Base-by-base conservation (phyloP, 1,140 invertebrate genomes). In the Tribolium castaneum region DNA sequence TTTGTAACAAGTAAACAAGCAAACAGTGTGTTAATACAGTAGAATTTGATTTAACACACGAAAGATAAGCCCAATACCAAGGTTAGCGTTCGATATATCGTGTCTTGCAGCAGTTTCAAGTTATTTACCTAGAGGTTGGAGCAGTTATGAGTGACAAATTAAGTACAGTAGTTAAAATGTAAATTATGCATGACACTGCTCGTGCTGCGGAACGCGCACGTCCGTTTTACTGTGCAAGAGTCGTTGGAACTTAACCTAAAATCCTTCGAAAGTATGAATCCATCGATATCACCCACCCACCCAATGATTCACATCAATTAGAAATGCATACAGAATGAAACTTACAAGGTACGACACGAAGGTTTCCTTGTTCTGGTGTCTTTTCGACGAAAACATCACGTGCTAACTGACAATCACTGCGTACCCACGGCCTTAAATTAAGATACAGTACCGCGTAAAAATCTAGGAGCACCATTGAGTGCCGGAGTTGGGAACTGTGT, bases 351-450 rank as follows among this genome's bases (percentile, higher is more conserved):
- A 73, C 7, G 71, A 73, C 10, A 73, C 52, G 19, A 73, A 73
- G 13, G 71, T 54, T 52, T 73, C 71, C 49, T 73, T 73, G 19
- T 73, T 73, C 71, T 54, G 71, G 50, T 73, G 30, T 52, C 71
- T 73, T 54, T 73, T 73, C 19, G 71, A 52, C 7, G 71, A 35
- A 30, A 52, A 54, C 71, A 73, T 73, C 71, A 73, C 71, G 71
- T 73, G 49, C 3, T 51, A 54, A 72, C 70, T 66, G 59, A 30
- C 19, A 66, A 14, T 66, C 59, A 66, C 59, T 66, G 30, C 59
- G 59, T 30, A 35, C 25, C 9, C 59, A 66, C 59, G 59, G 25
- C 30, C 25, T 25, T 66, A 66, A 35, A 62, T 35, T 66, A 34
- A 66, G 59, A 35, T 39, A 13, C 22, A 30, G 25, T n/a, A 5